phyloP scores from a whole-genome alignment of 2,113 vertebrate genomes.

The Murina feae region DNA sequence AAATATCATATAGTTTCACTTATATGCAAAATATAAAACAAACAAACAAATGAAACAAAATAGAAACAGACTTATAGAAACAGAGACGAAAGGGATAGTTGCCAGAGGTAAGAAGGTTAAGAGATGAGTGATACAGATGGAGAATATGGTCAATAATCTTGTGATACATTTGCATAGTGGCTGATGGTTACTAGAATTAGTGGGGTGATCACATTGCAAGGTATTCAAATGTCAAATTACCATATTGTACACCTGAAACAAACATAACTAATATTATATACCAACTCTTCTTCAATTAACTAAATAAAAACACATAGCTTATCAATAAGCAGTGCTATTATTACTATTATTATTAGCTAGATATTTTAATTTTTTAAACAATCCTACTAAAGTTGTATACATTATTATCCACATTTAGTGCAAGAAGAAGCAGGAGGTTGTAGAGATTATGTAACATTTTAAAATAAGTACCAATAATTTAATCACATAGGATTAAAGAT shows the following conservation, averaged over 20 bases:
- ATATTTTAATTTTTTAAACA: neutral
- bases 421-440: neutral
- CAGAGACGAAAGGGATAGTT: neutral
- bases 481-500: neutral
- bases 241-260: neutral
- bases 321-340: neutral
- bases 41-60: neutral
- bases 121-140: neutral
- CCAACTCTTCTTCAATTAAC: neutral
- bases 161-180: neutral
- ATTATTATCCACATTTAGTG: neutral
- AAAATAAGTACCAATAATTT: neutral
- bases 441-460: neutral
- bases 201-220: neutral
- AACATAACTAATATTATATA: neutral
- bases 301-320: neutral
- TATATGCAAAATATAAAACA: neutral
- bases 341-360: neutral
- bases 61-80: neutral
- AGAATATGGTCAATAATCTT: neutral
- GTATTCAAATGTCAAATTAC: neutral
- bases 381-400: neutral
- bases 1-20: neutral
- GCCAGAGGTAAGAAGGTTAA: neutral
- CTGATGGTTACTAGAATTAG: neutral